These are phyloP conservation scores for Pseudococcus jackbeardsleyi DNA, from an alignment of 2,888 invertebrate species.

Conservation along the genomic window DNA sequence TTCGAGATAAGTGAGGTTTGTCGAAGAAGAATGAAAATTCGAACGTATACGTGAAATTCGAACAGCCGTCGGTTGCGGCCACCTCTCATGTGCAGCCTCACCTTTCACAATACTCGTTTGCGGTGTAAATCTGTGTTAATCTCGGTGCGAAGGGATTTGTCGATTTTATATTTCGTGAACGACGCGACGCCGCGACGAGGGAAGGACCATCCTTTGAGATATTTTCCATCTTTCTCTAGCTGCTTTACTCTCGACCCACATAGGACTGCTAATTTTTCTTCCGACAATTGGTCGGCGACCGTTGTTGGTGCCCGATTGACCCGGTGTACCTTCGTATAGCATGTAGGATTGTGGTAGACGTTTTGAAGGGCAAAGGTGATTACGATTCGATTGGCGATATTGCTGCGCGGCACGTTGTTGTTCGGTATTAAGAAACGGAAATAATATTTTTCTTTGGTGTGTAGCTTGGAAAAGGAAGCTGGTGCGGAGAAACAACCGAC, in stretches of 20 bases:
- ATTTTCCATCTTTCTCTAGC: background rate
- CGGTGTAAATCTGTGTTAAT: slow-evolving; percentile 12
- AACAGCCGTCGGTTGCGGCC: background rate
- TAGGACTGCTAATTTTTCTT: background rate
- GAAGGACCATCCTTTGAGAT: background rate
- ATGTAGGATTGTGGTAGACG: background rate
- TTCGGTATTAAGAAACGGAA: background rate
- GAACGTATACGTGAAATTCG: background rate
- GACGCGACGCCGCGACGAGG: background rate
- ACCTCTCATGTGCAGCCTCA: background rate
- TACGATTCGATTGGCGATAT: background rate
- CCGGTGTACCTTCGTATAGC: background rate
- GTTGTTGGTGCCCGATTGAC: background rate
- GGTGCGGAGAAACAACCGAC: background rate
- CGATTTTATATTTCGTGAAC: background rate
- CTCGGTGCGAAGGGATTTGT: slow-evolving; percentile 6
- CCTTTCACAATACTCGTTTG: background rate
- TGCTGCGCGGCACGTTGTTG: background rate
- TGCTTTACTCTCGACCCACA: background rate
- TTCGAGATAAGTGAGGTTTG: background rate
- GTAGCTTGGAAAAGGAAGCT: background rate
- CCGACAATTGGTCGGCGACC: background rate
- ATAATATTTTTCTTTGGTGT: background rate
- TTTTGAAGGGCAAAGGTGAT: background rate
- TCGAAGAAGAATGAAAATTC: background rate